phyloP scores from a whole-genome alignment of 1,140 invertebrate species.

The Euwallacea fornicatus region DNA sequence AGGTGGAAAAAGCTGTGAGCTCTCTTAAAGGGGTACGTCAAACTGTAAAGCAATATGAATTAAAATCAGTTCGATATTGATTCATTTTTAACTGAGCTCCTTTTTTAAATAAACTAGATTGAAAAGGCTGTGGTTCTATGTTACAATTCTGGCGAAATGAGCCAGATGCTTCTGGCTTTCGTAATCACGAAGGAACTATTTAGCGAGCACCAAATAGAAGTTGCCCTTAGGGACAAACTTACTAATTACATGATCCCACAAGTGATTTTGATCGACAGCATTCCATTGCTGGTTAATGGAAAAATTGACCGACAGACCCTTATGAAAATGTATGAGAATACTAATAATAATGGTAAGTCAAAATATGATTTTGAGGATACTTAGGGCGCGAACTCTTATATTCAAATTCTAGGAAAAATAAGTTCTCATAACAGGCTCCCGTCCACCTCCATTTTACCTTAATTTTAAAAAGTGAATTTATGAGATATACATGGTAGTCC shows the following conservation, averaged over 20 bases:
- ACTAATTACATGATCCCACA: conserved; percentile 79
- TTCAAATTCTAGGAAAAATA: background rate
- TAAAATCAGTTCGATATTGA: too few species aligned
- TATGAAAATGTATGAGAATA: conserved; percentile 70
- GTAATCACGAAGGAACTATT: conserved; percentile 62
- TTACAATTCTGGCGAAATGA: conserved; percentile 72
- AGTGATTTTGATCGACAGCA: conserved; percentile 69
- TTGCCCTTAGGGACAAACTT: conserved; percentile 62
- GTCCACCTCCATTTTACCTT: too few species aligned
- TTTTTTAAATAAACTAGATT: conserved; percentile 44
- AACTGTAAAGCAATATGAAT: too few species aligned
- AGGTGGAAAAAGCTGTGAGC: conserved; percentile 73
- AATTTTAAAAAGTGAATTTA: too few species aligned
- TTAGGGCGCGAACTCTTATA: background rate
- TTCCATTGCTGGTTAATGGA: conserved; percentile 81
- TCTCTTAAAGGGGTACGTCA: conserved; percentile 56
- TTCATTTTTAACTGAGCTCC: too few species aligned
- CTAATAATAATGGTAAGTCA: conserved; percentile 63
- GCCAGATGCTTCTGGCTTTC: conserved; percentile 73
- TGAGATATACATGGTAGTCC: too few species aligned
- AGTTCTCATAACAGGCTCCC: too few species aligned
- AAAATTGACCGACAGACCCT: conserved; percentile 81
- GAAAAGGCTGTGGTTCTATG: conserved; percentile 68
- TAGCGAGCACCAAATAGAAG: conserved; percentile 66
- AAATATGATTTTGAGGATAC: background rate